phyloP scores from a whole-genome alignment of 2,888 invertebrate species.

The Lepidocyrtinus sp. region DNA sequence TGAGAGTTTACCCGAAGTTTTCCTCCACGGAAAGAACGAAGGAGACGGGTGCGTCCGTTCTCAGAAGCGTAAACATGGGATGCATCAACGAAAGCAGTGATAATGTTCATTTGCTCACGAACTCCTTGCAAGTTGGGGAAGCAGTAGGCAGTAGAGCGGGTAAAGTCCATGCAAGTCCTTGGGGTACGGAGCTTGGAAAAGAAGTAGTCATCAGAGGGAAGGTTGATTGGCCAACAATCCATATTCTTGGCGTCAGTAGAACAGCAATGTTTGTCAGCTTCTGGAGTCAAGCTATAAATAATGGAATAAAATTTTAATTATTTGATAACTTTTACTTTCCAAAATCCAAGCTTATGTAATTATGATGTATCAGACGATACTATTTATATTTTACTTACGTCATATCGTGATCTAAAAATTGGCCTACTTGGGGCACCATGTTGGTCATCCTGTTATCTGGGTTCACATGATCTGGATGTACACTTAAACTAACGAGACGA shows the following conservation, averaged over 20 bases:
- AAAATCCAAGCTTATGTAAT: too few species aligned
- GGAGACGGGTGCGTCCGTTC: slow-evolving; percentile 53
- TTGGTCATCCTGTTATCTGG: slow-evolving; percentile 68
- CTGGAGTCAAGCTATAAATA: slow-evolving; percentile 58
- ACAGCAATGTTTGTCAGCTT: slow-evolving; percentile 63
- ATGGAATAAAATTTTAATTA: background rate
- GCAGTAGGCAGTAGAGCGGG: slow-evolving; percentile 66
- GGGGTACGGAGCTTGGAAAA: slow-evolving; percentile 58
- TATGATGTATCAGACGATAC: too few species aligned
- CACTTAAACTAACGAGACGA: slow-evolving; percentile 65
- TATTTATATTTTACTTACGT: slow-evolving; percentile 52
- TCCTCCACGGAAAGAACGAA: slow-evolving; percentile 62
- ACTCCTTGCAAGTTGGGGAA: slow-evolving; percentile 64
- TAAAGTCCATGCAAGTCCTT: slow-evolving; percentile 66
- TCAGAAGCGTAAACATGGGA: slow-evolving; percentile 66
- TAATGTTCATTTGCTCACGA: slow-evolving; percentile 67
- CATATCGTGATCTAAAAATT: slow-evolving; percentile 69
- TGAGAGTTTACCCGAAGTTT: slow-evolving; percentile 59
- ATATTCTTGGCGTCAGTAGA: slow-evolving; percentile 48
- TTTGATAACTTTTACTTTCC: background rate
- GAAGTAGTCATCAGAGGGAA: slow-evolving; percentile 64
- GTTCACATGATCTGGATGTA: slow-evolving; percentile 67
- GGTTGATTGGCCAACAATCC: slow-evolving; percentile 63
- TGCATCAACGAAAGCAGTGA: slow-evolving; percentile 66
- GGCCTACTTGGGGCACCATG: slow-evolving; percentile 69